These are phyloP conservation scores for Lasiurus borealis DNA, from an alignment of 2,113 vertebrate genomes.

Conservation along the genomic window DNA sequence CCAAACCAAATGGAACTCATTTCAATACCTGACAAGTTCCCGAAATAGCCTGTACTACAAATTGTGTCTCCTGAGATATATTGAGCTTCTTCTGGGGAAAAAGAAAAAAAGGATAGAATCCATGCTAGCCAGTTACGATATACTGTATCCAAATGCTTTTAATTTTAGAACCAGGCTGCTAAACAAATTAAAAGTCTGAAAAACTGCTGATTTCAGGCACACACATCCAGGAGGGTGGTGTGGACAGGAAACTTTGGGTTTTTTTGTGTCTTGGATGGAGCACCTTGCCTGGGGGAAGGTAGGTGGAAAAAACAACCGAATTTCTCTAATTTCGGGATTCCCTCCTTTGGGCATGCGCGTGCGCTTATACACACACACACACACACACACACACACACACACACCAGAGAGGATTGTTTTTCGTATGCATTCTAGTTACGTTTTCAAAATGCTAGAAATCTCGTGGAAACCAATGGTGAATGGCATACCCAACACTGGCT, in stretches of 20 bases:
- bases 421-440: neutral
- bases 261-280: neutral
- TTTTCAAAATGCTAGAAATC: constrained; percentile 60
- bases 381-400: neutral
- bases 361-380: too few species aligned
- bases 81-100: constrained; percentile 17
- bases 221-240: neutral
- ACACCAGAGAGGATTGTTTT: constrained; percentile 71
- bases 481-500: constrained; percentile 74
- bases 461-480: constrained; percentile 70
- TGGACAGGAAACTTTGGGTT: constrained; percentile 53
- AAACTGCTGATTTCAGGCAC: constrained; percentile 30
- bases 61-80: constrained; percentile 29
- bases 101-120: constrained; percentile 63
- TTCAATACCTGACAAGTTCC: constrained; percentile 64
- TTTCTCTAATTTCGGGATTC: too few species aligned
- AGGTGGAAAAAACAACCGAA: constrained; percentile 1
- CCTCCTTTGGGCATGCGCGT: too few species aligned
- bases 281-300: neutral
- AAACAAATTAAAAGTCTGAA: constrained; percentile 53
- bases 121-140: constrained; percentile 48
- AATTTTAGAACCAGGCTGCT: constrained; percentile 59
- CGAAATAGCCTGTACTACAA: constrained; percentile 14
- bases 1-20: constrained; percentile 58
- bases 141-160: constrained; percentile 46